Base-by-base conservation (phyloP, 2,888 invertebrate genomes). In the Epinotia ramella region DNA sequence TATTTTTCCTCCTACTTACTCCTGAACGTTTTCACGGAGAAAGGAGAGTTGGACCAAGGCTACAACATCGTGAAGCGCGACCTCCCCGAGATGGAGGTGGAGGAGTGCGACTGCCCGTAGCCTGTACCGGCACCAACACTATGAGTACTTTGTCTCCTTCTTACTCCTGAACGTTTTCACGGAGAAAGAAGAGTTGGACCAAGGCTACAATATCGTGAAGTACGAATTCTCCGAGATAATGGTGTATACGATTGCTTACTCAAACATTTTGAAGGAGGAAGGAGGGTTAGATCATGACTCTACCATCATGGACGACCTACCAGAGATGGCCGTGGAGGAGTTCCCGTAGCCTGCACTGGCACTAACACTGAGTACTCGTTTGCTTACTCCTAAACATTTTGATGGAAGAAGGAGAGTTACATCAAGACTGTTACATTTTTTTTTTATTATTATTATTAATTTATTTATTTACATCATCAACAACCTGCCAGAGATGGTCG, bases 311-410 rank as follows among this genome's bases (percentile, higher is more conserved):
- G 98, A 98, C 85, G 98, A 98, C 95, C 95, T 98, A 89, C 98
- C 98, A 81, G 98, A 98, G 95, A 98, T 98, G 98, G 97, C 98
- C 84, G 98, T 98, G 80, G 98, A 98, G 92, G 98, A 98, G 95
- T 98, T 98, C 94, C 98, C 98, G 84, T 98, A 96, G 90, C 92
- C 88, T 73, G 65, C 65, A 73, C 73, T 59, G 49, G 57, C 60
- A 60, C 71, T 66, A 71, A 73, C 73, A 70, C 69, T 60, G 64
- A 62, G 12, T 68, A 64, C 12, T 63, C n/a, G 16, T 63, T 0
- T n/a, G n/a, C 49, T 49, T 49, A 49, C 49, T 49, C 44, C 44
- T 13, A 16, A 4, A 16, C 13, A 4, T 46, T 46, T 12, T 11
- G 44, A 44, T 1, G 44, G 11, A 44, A 11, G 11, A 1, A 11